Evolutionary conservation across 2,888 invertebrate species (phyloP), one percentile per base, ranked within the genome.

Genomic region (Euzophera pinguis): DNA sequence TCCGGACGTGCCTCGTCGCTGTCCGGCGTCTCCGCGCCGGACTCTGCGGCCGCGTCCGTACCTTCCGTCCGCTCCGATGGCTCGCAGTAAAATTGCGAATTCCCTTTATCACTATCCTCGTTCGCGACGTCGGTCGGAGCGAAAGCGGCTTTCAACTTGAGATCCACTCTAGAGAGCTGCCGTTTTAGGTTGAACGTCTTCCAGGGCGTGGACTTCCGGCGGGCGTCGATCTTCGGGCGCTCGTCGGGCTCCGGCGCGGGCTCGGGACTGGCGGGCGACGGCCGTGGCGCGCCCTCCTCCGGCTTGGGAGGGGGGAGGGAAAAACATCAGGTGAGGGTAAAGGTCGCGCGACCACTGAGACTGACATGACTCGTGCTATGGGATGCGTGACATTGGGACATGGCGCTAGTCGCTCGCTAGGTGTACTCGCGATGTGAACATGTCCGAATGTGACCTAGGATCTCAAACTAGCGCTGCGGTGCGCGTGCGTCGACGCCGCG

Each of bases 171-270:
- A 58, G 95, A 95, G 65, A 96, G 91, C 83, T 96, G 95, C 65
- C 95, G 93, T 81, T 96, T 96, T 56, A 96, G 90, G 79, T 94
- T 95, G 88, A 95, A 95, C 56, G 93, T 92, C 81, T 95, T 95
- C 95, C 95, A 95, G 54, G 92, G 81, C 61, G 93, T 92, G 32
- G 94, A 94, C 67, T 93, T 93, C 64, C 94, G 91, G 57, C 94
- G 82, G 37, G 80, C 67, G 69, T 92, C 92, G 57, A 84, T 84
- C 63, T 78, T 83, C 58, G 71, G 62, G 13, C 29, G 29, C 9
- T 50, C 39, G 65, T 71, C 85, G 53, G 61, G 84, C 56, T 59
- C 56, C 47, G 68, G 54, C 14, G 58, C 52, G 65, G 72, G 61
- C 62, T 67, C 51, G 56, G 63, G 59, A 52, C 59, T 57, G 50